Evolutionary conservation across 2,113 vertebrate species (phyloP).

Genomic region (Excalfactoria chinensis): DNA sequence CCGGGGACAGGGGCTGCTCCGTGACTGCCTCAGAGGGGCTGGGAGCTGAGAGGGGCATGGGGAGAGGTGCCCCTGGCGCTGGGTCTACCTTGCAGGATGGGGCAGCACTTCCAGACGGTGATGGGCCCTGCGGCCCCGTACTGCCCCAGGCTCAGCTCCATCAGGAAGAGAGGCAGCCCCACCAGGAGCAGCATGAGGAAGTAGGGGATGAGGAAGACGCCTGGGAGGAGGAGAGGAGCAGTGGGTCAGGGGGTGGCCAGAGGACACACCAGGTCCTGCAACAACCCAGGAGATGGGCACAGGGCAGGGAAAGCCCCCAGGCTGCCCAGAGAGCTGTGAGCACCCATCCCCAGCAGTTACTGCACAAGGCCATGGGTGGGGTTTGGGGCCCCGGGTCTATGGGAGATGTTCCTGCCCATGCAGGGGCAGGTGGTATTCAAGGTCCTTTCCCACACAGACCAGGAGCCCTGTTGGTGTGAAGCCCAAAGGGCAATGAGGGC

Average conservation of each 20-base stretch:
- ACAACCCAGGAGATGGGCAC: background rate
- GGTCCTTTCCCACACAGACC: too few species aligned
- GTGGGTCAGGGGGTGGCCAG: too few species aligned
- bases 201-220: constrained; percentile 87
- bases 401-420: too few species aligned
- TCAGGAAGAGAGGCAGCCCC: constrained; percentile 86
- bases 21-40: background rate
- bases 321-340: background rate
- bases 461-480: too few species aligned
- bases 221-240: constrained; percentile 50
- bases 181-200: constrained; percentile 85
- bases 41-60: too few species aligned
- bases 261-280: background rate
- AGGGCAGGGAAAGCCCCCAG: background rate
- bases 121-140: constrained; percentile 83
- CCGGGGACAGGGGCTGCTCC: too few species aligned
- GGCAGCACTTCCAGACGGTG: constrained; percentile 88
- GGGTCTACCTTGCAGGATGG: constrained; percentile 84
- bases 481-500: too few species aligned
- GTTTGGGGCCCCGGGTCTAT: too few species aligned
- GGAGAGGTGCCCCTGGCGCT: background rate
- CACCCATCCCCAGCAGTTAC: too few species aligned
- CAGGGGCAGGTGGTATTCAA: too few species aligned
- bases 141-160: constrained; percentile 89
- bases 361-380: too few species aligned